Percentiles rank a stretch among this genome's conserved stretches.
phyloP scores from a whole-genome alignment of 2,113 vertebrate genomes.

The Semnornis frantzii region DNA sequence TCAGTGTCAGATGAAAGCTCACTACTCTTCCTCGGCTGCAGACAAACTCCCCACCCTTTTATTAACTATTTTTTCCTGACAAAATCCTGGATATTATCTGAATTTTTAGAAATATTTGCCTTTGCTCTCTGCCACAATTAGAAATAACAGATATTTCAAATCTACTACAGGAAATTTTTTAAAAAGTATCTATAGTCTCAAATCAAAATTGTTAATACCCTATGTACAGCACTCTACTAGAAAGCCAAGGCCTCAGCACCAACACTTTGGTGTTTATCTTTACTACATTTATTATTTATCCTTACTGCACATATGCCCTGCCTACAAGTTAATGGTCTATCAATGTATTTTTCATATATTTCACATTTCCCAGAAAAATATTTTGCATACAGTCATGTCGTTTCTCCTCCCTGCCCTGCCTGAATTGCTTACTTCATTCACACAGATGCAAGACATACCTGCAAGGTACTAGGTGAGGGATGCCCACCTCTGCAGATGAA shows the following conservation, averaged over 20 bases:
- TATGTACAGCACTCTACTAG: background rate
- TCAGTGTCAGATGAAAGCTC: background rate
- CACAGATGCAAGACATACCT: background rate
- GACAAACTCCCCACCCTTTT: background rate
- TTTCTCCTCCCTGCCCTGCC: accelerated
- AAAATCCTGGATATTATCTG: background rate
- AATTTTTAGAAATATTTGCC: background rate
- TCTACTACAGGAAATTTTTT: background rate
- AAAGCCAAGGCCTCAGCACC: background rate
- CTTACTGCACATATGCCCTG: background rate
- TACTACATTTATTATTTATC: no score
- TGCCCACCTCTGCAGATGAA: background rate
- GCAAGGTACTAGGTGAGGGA: background rate
- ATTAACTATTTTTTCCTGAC: background rate
- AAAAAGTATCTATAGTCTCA: background rate
- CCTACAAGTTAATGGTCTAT: background rate
- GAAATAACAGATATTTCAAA: background rate
- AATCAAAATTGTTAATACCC: background rate
- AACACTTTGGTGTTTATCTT: no score
- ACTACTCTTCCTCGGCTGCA: background rate
- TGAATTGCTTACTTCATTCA: background rate
- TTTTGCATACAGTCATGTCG: background rate
- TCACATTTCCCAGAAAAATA: background rate
- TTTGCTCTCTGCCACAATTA: background rate
- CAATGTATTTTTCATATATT: background rate